Base-by-base conservation (phyloP, 2,797 vertebrate genomes). In the Sebastes kiyomatsui region DNA sequence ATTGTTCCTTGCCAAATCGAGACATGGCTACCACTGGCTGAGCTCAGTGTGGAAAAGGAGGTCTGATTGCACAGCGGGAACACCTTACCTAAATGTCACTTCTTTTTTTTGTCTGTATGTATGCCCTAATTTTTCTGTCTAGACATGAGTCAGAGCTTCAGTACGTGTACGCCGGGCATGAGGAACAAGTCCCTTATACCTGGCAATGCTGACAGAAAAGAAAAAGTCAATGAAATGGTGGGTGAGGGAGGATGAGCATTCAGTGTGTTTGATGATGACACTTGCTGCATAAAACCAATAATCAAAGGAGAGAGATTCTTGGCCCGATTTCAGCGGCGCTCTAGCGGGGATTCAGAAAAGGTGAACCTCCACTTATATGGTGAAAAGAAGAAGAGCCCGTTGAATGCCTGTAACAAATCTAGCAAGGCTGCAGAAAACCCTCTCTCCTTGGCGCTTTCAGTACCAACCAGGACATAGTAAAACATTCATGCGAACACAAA, bases 41-140 rank as follows among this genome's bases (percentile, higher is more conserved):
- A 71, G 89, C 85, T 81, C 85, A 35, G 69, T 80, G 84, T 80
- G 77, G 86, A 86, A 93, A 93, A 92, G 79, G 81, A 89, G 73
- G 61, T 78, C 86, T 94, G 93, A 94, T 94, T 95, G 91, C 91
- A 85, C 92, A 93, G 92, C 87, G 16, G 79, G 93, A 90, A 82
- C 83, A 84, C 75, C 75, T 83, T 78, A 56, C 69, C 58, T 83
- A 87, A 79, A 92, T 88, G 90, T 87, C 88, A 87, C 67, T 3
- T 14, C 62, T 52, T 20, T 38, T 71, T 65, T 77, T 56, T 83
- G 74, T 84, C 77, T 80, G 80, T 84, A 60, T 82, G 80, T 77
- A 73, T 78, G 89, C 71, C 66, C 81, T 84, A 82, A 88, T 88
- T 87, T 87, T 84, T 70, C 83, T 60, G 88, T 93, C 86, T 88